Conservation (phyloP, 2,113 vertebrate species). For the Thomomys bottae region DNA sequence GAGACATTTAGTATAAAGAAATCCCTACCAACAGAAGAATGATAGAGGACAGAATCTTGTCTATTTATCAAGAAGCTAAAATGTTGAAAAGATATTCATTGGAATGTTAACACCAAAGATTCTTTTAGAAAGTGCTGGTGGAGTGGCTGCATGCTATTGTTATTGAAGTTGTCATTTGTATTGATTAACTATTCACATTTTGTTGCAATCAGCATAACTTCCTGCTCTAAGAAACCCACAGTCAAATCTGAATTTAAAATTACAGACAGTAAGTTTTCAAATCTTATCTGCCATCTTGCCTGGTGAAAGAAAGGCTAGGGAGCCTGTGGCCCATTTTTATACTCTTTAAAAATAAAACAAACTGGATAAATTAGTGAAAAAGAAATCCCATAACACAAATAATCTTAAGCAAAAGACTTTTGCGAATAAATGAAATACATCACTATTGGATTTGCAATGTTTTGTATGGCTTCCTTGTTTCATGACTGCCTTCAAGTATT, state of each 20-base stretch:
- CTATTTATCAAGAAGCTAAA: neutral
- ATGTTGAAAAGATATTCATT: neutral
- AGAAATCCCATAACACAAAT: neutral
- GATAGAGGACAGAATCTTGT: neutral
- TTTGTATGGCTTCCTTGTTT: neutral
- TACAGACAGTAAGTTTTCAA: neutral
- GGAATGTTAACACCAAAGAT: neutral
- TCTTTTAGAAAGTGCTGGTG: neutral
- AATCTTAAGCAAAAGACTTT: neutral
- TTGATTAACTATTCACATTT: slow-evolving; percentile 17
- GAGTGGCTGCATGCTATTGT: neutral
- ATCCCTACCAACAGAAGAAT: neutral
- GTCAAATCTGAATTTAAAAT: slow-evolving; percentile 56
- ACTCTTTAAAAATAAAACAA: neutral
- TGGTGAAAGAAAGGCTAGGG: neutral
- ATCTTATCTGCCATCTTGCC: neutral
- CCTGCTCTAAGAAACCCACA: neutral
- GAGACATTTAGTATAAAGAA: neutral
- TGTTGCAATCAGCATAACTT: slow-evolving; percentile 35
- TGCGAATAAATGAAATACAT: neutral
- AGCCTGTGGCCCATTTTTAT: neutral
- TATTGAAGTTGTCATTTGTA: slow-evolving; percentile 28
- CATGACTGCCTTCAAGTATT: neutral
- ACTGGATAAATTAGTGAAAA: neutral
- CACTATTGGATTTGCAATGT: neutral